Percentiles rank a stretch among this genome's conserved stretches.
phyloP scores from a whole-genome alignment of 2,797 vertebrate genomes.

The Champsocephalus gunnari region DNA sequence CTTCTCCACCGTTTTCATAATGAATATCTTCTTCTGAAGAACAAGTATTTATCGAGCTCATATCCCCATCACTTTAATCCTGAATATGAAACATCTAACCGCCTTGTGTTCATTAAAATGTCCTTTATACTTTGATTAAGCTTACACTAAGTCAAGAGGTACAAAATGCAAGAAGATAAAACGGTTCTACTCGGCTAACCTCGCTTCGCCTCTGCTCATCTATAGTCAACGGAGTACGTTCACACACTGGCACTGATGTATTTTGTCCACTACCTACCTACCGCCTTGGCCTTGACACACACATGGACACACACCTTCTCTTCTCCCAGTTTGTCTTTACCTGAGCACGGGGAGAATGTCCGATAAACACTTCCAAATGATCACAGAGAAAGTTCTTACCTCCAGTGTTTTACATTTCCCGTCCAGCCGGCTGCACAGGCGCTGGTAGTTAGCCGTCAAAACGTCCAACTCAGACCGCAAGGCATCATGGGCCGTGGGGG shows the following conservation, averaged over 20 bases:
- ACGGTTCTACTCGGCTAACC: conserved; percentile 3
- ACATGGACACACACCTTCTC: not conserved
- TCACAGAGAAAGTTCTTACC: conserved; percentile 67
- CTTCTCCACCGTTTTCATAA: not conserved
- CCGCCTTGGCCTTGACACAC: not conserved
- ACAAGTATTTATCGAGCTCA: not conserved
- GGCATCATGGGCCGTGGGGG: conserved; percentile 92
- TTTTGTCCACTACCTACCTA: not conserved
- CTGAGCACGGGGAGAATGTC: not conserved
- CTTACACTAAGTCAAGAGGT: not conserved
- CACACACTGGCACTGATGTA: conserved; percentile 24
- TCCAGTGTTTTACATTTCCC: conserved; percentile 97
- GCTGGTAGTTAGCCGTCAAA: conserved; percentile 93
- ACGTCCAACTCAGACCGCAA: conserved; percentile 92
- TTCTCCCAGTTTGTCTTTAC: not conserved
- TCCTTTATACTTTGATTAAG: not conserved
- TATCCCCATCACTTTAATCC: not conserved
- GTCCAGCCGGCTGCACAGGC: conserved; percentile 93
- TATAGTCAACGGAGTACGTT: conserved; percentile 13
- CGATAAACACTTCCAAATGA: not conserved
- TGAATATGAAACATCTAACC: not conserved
- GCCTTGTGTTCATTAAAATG: not conserved
- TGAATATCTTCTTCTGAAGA: not conserved
- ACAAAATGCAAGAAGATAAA: conserved; percentile 6
- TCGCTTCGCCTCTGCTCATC: not conserved